Evolutionary conservation across 1,140 invertebrate genomes (phyloP).

Genomic region (Bombus sibiricus): DNA sequence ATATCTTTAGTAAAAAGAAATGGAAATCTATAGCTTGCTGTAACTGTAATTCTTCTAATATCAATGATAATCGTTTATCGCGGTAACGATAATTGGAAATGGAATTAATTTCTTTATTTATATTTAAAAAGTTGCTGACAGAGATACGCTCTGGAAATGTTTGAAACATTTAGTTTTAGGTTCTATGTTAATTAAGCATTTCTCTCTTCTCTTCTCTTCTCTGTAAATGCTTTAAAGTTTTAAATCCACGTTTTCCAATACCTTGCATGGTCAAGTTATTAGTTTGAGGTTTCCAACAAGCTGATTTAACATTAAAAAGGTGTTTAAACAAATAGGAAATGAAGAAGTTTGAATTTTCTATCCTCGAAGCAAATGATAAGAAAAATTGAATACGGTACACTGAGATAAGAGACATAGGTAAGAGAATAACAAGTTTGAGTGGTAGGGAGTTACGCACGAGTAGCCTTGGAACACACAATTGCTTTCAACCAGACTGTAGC

Average conservation of each 20-base stretch:
- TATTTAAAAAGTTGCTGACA: too few species aligned
- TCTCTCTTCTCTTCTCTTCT: not conserved
- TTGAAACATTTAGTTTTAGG: too few species aligned
- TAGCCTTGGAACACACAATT: not conserved
- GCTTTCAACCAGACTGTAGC: not conserved
- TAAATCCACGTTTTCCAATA: not conserved
- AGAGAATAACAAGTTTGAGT: not conserved
- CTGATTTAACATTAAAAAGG: rapidly evolving
- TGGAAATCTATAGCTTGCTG: too few species aligned
- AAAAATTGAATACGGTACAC: not conserved
- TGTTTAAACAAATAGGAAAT: not conserved
- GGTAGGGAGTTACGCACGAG: not conserved
- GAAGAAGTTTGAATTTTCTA: not conserved
- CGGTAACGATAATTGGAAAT: too few species aligned
- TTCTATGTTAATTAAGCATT: too few species aligned
- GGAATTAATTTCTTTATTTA: too few species aligned
- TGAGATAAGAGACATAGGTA: not conserved
- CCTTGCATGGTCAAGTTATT: not conserved
- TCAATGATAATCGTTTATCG: too few species aligned
- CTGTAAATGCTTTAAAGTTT: not conserved
- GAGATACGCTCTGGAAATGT: too few species aligned
- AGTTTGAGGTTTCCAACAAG: rapidly evolving
- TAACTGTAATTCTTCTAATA: too few species aligned
- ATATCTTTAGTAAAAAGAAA: too few species aligned
- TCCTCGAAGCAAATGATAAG: not conserved